phyloP scores from a whole-genome alignment of 2,888 invertebrate species.

The Psylliodes chrysocephalus region DNA sequence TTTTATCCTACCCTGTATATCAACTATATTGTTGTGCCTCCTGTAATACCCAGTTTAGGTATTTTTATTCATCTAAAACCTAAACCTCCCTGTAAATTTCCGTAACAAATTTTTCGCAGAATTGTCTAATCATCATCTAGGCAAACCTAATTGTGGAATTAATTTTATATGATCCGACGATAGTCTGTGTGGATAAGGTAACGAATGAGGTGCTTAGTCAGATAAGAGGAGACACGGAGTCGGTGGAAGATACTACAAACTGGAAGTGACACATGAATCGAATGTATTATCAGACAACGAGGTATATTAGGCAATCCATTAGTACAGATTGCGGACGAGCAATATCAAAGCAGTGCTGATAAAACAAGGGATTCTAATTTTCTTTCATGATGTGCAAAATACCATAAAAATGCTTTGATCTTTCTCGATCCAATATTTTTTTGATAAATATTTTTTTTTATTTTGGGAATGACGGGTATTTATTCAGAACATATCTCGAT shows the following conservation, averaged over 20 bases:
- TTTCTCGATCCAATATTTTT: too few relatives aligned
- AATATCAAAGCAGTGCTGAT: background rate
- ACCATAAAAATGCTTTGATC: too few relatives aligned
- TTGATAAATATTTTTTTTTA: too few relatives aligned
- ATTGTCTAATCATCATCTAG: constrained; percentile 6
- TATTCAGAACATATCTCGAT: too few relatives aligned
- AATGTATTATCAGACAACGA: background rate
- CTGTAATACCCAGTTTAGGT: too few relatives aligned
- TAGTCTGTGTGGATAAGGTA: constrained; percentile 9
- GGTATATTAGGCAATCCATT: background rate
- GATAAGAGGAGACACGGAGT: constrained; percentile 5
- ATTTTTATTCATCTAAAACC: too few relatives aligned
- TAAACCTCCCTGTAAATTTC: too few relatives aligned
- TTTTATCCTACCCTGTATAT: too few relatives aligned
- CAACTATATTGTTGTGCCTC: too few relatives aligned
- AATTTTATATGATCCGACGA: constrained; percentile 5
- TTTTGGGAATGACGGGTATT: too few relatives aligned
- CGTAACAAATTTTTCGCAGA: background rate
- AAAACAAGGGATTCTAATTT: too few relatives aligned
- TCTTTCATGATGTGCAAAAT: too few relatives aligned
- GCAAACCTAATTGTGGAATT: constrained; percentile 15
- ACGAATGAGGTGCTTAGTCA: constrained; percentile 15
- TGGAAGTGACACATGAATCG: constrained; percentile 16
- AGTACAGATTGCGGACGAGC: background rate
- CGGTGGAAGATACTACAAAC: constrained; percentile 13